Evolutionary conservation across 2,113 vertebrate species (phyloP).

Genomic region (Tor tambroides): DNA sequence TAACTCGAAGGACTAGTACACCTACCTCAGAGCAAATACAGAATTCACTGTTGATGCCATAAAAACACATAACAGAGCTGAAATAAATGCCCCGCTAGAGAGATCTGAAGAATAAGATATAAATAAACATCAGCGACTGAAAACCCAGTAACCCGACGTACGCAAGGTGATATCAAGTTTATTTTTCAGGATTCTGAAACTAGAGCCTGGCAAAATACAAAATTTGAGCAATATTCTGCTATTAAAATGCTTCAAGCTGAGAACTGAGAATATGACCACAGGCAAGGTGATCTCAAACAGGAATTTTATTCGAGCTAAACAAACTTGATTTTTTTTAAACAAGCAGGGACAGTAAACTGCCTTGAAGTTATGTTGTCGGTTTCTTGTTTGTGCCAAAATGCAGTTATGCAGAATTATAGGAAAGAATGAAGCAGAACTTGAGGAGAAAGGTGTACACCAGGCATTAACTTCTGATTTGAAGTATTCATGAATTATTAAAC

Average conservation of each 20-base stretch:
- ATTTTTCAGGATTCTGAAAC: constrained; percentile 15
- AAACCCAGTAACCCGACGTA: not conserved
- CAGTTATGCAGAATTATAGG: not conserved
- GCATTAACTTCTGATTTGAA: not conserved
- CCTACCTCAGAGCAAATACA: not conserved
- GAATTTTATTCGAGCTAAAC: constrained; percentile 5
- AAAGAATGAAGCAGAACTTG: not conserved
- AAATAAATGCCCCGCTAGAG: not conserved
- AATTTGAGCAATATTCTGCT: not conserved
- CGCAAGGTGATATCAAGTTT: not conserved
- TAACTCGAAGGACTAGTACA: not conserved
- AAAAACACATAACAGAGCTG: not conserved
- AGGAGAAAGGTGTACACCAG: not conserved
- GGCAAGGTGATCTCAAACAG: constrained; percentile 11
- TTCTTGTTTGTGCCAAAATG: not conserved
- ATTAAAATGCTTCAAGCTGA: constrained; percentile 16
- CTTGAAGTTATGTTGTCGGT: not conserved
- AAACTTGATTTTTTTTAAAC: not conserved
- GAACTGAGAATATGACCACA: constrained; percentile 17
- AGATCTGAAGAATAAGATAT: not conserved
- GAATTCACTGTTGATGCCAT: not conserved
- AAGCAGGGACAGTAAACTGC: not conserved
- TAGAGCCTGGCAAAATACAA: not conserved
- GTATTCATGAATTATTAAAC: not conserved
- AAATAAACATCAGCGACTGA: constrained; percentile 6